Evolutionary conservation across 1,140 invertebrate genomes (phyloP).

Genomic region (Calephelis nemesis): DNA sequence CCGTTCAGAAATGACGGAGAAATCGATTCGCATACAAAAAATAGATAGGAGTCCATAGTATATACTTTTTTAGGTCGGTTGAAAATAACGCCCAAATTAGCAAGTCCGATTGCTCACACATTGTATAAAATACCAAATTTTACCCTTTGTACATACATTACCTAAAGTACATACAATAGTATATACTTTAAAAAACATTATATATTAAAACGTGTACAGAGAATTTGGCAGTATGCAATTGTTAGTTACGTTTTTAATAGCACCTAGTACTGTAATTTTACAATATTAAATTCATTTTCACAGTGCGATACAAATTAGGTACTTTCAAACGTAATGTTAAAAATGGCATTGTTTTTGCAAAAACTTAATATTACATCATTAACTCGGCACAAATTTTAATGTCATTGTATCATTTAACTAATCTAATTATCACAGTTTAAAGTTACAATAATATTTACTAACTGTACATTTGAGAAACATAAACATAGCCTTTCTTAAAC

Average conservation of each 20-base stretch:
- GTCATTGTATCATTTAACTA: slow-evolving; percentile 48
- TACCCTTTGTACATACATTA: not conserved
- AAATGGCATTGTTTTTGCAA: slow-evolving; percentile 12
- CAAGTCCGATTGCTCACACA: not conserved
- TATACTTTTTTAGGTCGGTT: too few species aligned
- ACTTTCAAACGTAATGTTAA: slow-evolving; percentile 1
- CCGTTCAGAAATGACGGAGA: too few species aligned
- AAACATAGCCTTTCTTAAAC: slow-evolving; percentile 71
- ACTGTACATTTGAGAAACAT: slow-evolving; percentile 53
- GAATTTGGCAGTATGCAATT: slow-evolving; percentile 9
- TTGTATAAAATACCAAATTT: not conserved
- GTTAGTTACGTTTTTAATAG: not conserved
- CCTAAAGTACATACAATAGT: not conserved
- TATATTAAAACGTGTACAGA: not conserved
- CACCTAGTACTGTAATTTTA: not conserved
- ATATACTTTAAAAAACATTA: not conserved
- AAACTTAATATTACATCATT: not conserved
- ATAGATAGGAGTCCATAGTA: too few species aligned
- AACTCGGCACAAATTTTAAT: slow-evolving; percentile 26
- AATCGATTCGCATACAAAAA: too few species aligned
- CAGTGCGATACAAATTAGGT: slow-evolving; percentile 5
- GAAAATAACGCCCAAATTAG: slow-evolving; percentile 1
- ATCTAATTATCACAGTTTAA: slow-evolving; percentile 75
- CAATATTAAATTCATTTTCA: not conserved
- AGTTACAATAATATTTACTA: slow-evolving; percentile 64